A percentile compares a stretch with the other conserved stretches of the same genome.
Evolutionary conservation across 2,113 vertebrate species (phyloP).

Genomic region (Colaptes auratus): DNA sequence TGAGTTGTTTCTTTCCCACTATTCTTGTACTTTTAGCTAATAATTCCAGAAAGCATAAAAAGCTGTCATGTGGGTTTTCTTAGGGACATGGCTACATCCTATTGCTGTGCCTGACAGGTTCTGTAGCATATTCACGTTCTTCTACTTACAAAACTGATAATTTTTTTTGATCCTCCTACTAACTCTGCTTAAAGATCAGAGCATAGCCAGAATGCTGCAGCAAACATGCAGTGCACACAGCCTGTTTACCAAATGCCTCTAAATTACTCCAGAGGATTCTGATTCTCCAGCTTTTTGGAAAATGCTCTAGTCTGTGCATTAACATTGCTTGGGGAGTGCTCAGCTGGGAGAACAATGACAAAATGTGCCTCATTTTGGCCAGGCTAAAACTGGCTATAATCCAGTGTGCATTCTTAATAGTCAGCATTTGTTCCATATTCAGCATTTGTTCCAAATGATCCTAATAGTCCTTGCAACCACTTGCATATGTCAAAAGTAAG

Average conservation of each 20-base stretch:
- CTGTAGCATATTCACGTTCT: neutral
- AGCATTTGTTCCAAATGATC: neutral
- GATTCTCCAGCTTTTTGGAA: neutral
- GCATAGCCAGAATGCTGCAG: neutral
- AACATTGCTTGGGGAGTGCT: neutral
- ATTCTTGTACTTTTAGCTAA: neutral
- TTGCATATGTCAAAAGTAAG: neutral
- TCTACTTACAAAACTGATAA: neutral
- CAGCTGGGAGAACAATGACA: neutral
- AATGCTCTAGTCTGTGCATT: neutral
- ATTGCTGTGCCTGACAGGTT: neutral
- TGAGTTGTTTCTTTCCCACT: neutral
- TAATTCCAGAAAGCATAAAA: neutral
- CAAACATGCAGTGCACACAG: neutral
- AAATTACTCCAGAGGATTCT: neutral
- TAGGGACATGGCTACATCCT: neutral
- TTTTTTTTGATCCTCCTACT: neutral
- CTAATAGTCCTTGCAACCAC: neutral
- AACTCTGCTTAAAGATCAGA: neutral
- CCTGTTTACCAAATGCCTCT: neutral
- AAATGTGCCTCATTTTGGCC: neutral
- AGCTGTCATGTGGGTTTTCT: neutral
- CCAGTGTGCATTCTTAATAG: neutral
- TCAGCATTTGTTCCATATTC: neutral
- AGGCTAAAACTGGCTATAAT: neutral